These are phyloP conservation scores for Diorhabda elongata DNA, from an alignment of 1,140 invertebrate genomes.

Conservation along the genomic window DNA sequence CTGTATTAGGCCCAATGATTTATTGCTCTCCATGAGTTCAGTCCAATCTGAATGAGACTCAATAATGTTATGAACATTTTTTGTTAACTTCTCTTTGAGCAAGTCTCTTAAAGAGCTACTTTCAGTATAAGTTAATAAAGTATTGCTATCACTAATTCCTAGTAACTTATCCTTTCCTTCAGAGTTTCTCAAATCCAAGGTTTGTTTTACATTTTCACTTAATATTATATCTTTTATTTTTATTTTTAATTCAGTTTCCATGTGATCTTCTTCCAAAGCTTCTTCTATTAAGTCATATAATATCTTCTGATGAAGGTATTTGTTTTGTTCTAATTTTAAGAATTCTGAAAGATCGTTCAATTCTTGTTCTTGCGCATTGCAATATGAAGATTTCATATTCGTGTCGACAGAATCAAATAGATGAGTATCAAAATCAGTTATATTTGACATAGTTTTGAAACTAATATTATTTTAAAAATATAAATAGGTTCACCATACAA, in stretches of 20 bases:
- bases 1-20: conserved; percentile 10
- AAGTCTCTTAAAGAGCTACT: conserved; percentile 15
- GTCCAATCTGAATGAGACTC: neutral
- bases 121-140: conserved; percentile 27
- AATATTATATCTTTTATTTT: conserved; percentile 30
- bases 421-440: conserved; percentile 6
- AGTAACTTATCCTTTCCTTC: conserved; percentile 14
- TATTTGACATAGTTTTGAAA: conserved; percentile 13
- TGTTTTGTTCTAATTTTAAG: conserved; percentile 24
- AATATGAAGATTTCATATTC: neutral
- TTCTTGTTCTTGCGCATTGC: conserved; percentile 25
- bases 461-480: too few species aligned
- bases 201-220: conserved; percentile 18
- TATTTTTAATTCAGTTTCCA: conserved; percentile 19
- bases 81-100: conserved; percentile 22
- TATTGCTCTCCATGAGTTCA: neutral
- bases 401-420: neutral
- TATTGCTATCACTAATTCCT: conserved; percentile 18
- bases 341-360: conserved; percentile 25
- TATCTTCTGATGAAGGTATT: conserved; percentile 31
- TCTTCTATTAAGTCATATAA: conserved; percentile 26
- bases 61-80: conserved; percentile 19
- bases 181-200: conserved; percentile 12
- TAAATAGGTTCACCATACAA: too few species aligned
- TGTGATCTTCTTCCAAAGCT: conserved; percentile 20